Base-by-base conservation (phyloP, 2,888 invertebrate species). In the Drosophila lutescens region DNA sequence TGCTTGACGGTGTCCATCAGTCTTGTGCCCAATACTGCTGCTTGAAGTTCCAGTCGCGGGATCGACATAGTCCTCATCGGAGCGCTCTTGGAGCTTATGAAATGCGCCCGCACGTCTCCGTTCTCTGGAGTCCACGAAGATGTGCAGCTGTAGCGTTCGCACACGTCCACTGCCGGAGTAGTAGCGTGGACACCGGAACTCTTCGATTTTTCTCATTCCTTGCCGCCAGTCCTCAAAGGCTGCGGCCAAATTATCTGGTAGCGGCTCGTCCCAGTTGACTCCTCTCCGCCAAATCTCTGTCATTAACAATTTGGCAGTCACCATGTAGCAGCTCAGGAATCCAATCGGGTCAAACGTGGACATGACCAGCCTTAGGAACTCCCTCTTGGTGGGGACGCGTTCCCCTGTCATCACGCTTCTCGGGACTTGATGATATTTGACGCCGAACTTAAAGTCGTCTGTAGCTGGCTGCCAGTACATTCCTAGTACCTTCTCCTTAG, bases 31-130 rank as follows among this genome's bases (percentile, higher is more conserved):
- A 61, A 4, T 9, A 58, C 58, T 4, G 55, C 55, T 32, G 62
- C 47, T 36, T 70, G 59, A 4, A 56, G 41, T 26, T 67, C 56
- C 40, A 50, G 20, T 17, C 40, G 38, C 4, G 36, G 56, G 9
- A 70, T 50, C 2, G 58, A 53, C 67, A 70, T 56, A 0, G 41
- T 51, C 7, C 26, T 47, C 43, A 57, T n/a, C n/a, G n/a, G n/a
- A n/a, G n/a, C n/a, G n/a, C n/a, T n/a, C 6, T 65, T 51, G 2
- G 34, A 15, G 13, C 56, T 30, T 10, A 66, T 36, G 9, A 68
- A 72, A 15, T 13, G 15, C 13, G 34, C 34, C 12, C 10, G 46
- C 47, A 44, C 30, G 0, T 47, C 57, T 0, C 10, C 38, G 13
- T 34, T 32, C 3, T 12, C 40, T 44, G 20, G 43, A 23, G 6